phyloP scores from a whole-genome alignment of 2,888 invertebrate species.

The Leucania comma region DNA sequence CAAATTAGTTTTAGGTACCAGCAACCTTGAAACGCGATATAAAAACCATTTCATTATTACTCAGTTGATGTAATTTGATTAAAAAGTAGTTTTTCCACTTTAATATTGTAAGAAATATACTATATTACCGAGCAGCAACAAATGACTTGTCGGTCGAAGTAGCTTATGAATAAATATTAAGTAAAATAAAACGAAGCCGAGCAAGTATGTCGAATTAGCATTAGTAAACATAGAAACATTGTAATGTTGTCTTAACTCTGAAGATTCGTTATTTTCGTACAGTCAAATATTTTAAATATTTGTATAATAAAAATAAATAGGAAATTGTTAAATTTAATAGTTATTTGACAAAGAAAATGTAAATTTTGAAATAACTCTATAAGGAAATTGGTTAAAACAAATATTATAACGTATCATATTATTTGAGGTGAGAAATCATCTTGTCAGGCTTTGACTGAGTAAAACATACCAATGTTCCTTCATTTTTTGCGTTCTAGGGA shows the following conservation, averaged over 20 bases:
- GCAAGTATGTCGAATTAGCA: constrained; percentile 18
- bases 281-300: not conserved
- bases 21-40: constrained; percentile 33
- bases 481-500: too few species aligned
- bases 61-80: constrained; percentile 5
- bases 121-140: not conserved
- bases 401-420: not conserved
- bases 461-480: too few species aligned
- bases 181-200: constrained; percentile 8
- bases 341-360: not conserved
- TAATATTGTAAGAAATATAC: constrained; percentile 1
- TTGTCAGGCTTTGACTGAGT: too few species aligned
- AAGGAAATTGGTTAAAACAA: not conserved
- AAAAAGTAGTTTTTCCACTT: constrained; percentile 30
- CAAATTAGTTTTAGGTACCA: not conserved
- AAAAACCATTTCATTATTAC: constrained; percentile 23
- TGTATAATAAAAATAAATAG: not conserved
- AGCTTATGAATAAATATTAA: constrained; percentile 24
- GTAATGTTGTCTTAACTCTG: not conserved
- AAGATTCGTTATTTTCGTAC: not conserved
- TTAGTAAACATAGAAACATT: constrained; percentile 16
- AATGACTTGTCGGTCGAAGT: constrained; percentile 4
- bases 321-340: too few species aligned
- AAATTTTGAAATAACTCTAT: not conserved
- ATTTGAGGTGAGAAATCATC: too few species aligned